Conservation (phyloP, 2,888 invertebrate genomes). For the Philonicus albiceps region DNA sequence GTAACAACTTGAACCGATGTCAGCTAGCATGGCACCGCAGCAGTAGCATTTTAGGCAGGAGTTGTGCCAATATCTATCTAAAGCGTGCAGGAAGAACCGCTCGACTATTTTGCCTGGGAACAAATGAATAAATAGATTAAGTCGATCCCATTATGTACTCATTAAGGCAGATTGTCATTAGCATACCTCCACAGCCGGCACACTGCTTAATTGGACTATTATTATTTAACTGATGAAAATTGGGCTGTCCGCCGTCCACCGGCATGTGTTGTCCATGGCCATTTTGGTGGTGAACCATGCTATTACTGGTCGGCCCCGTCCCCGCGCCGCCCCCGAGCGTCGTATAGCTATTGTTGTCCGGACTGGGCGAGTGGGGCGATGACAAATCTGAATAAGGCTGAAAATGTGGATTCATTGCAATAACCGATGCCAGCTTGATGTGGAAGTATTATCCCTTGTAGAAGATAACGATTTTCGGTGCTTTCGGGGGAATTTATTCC, state of each 20-base stretch:
- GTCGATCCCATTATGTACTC: slow-evolving; percentile 19
- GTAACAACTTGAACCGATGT: slow-evolving; percentile 88
- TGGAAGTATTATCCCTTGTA: slow-evolving; percentile 57
- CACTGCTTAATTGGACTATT: slow-evolving; percentile 73
- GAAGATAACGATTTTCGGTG: slow-evolving; percentile 4
- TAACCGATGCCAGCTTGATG: slow-evolving; percentile 83
- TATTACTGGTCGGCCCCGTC: slow-evolving; percentile 38
- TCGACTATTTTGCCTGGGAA: slow-evolving; percentile 76
- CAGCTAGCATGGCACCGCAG: slow-evolving; percentile 85
- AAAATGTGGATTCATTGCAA: slow-evolving; percentile 88
- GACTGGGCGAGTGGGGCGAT: slow-evolving; percentile 76
- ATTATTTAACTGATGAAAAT: slow-evolving; percentile 54
- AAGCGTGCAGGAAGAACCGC: slow-evolving; percentile 85
- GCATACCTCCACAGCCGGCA: slow-evolving; percentile 81
- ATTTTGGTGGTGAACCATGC: slow-evolving; percentile 55
- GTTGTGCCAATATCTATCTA: slow-evolving; percentile 94
- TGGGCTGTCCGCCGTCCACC: slow-evolving; percentile 47
- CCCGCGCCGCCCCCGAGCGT: slow-evolving; percentile 59
- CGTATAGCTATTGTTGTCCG: slow-evolving; percentile 71
- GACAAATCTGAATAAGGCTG: slow-evolving; percentile 80
- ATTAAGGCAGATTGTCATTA: slow-evolving; percentile 34
- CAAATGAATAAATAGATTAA: slow-evolving; percentile 17
- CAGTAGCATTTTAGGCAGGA: slow-evolving; percentile 90
- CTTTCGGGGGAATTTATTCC: slow-evolving; percentile 2
- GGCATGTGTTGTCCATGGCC: slow-evolving; percentile 53